These are phyloP conservation scores for Lasaia peninsularis DNA, from an alignment of 1,140 invertebrate species.

Conservation along the genomic window DNA sequence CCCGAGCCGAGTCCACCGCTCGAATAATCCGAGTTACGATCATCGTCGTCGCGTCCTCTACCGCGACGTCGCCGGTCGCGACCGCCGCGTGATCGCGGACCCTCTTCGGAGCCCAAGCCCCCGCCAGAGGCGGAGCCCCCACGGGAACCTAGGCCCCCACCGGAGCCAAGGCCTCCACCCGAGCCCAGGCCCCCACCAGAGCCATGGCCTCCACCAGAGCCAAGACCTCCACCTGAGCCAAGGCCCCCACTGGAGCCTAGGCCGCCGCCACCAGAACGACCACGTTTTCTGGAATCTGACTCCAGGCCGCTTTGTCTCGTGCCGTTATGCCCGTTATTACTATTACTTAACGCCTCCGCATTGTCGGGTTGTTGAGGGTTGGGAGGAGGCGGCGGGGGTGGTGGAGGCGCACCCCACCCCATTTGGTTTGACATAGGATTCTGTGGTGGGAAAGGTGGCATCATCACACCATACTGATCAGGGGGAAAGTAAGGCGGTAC, in stretches of 20 bases:
- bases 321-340: conserved; percentile 50
- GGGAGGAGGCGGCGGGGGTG: conserved; percentile 56
- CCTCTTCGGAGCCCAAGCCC: conserved; percentile 38
- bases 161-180: conserved; percentile 31
- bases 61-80: conserved; percentile 56
- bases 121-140: conserved; percentile 36
- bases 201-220: conserved; percentile 33
- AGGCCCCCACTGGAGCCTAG: conserved; percentile 32
- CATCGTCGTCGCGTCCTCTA: conserved; percentile 59
- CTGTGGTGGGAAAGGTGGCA: conserved; percentile 38
- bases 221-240: conserved; percentile 33
- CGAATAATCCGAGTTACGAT: conserved; percentile 45
- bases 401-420: conserved; percentile 51
- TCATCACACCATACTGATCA: conserved; percentile 65
- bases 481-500: conserved; percentile 56
- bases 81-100: conserved; percentile 41
- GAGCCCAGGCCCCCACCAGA: conserved; percentile 35
- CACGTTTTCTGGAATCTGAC: conserved; percentile 70
- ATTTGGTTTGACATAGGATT: conserved; percentile 38
- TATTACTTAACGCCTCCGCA: conserved; percentile 24
- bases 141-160: conserved; percentile 37
- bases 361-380: conserved; percentile 29
- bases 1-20: conserved; percentile 45
- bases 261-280: conserved; percentile 47
- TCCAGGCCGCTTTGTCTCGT: conserved; percentile 54